These are phyloP conservation scores for Tyto alba DNA, from an alignment of 2,113 vertebrate species.

Conservation along the genomic window DNA sequence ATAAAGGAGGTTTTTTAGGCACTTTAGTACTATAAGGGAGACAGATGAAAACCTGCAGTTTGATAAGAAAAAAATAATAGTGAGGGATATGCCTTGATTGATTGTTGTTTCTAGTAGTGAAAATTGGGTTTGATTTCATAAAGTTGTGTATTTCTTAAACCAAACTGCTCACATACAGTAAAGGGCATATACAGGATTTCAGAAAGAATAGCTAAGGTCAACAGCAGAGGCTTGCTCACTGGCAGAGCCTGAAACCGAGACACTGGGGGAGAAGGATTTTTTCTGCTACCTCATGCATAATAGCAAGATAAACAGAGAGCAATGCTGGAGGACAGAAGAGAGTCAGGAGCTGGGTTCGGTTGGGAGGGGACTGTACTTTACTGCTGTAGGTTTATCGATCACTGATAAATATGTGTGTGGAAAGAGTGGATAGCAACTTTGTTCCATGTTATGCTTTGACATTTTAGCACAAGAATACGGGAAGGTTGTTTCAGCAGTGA, in stretches of 20 bases:
- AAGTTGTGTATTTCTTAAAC: neutral
- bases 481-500: neutral
- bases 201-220: neutral
- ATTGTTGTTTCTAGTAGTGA: neutral
- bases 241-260: neutral
- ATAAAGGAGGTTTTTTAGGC: neutral
- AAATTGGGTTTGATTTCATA: neutral
- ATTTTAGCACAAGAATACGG: neutral
- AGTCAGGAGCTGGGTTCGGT: neutral
- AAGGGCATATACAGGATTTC: neutral
- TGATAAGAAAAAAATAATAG: neutral
- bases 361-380: neutral
- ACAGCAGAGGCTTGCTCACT: neutral
- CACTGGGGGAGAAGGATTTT: neutral
- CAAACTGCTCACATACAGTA: neutral
- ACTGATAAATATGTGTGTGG: neutral
- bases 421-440: neutral
- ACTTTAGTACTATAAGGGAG: neutral
- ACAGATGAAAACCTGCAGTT: neutral
- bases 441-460: neutral
- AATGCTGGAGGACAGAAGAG: neutral
- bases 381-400: neutral
- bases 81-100: rapidly evolving
- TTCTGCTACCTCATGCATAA: neutral
- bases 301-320: neutral